Conservation (phyloP, 2,113 vertebrate genomes). For the Laterallus jamaicensis region DNA sequence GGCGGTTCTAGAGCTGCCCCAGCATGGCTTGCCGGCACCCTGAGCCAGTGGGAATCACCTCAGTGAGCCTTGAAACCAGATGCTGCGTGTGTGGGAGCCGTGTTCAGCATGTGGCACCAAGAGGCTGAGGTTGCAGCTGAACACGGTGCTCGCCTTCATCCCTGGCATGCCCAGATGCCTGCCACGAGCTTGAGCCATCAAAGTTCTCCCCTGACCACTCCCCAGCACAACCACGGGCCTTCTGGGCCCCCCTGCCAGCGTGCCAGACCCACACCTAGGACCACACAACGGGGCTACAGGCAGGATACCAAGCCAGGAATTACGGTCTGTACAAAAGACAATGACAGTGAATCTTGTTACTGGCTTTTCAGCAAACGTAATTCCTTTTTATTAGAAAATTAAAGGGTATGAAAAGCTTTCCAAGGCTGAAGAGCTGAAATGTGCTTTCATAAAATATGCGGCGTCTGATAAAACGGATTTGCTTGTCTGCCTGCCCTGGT, state of each 20-base stretch:
- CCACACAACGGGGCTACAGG: constrained; percentile 41
- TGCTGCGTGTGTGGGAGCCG: not conserved
- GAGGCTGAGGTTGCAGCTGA: not conserved
- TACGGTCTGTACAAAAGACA: constrained; percentile 66
- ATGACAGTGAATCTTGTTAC: constrained; percentile 75
- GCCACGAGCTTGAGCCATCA: not conserved
- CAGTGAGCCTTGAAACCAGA: not conserved
- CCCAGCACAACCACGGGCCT: fast-evolving
- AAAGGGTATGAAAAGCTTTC: constrained; percentile 79
- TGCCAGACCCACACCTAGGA: not conserved
- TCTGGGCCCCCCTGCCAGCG: fast-evolving
- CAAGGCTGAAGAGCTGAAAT: constrained; percentile 77
- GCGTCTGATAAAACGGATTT: constrained; percentile 73
- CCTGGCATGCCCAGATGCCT: fast-evolving
- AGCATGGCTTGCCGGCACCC: fast-evolving
- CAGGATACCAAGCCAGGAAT: constrained; percentile 60
- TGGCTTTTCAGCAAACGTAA: constrained; percentile 77
- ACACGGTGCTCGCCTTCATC: fast-evolving
- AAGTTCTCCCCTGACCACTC: not conserved
- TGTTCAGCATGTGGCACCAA: not conserved
- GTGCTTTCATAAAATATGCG: constrained; percentile 76
- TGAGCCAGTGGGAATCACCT: not conserved
- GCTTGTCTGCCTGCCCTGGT: constrained; percentile 39
- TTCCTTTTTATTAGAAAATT: constrained; percentile 84
- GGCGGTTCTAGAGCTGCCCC: fast-evolving